phyloP scores from a whole-genome alignment of 1,140 invertebrate species.

The Leucophenga varia region DNA sequence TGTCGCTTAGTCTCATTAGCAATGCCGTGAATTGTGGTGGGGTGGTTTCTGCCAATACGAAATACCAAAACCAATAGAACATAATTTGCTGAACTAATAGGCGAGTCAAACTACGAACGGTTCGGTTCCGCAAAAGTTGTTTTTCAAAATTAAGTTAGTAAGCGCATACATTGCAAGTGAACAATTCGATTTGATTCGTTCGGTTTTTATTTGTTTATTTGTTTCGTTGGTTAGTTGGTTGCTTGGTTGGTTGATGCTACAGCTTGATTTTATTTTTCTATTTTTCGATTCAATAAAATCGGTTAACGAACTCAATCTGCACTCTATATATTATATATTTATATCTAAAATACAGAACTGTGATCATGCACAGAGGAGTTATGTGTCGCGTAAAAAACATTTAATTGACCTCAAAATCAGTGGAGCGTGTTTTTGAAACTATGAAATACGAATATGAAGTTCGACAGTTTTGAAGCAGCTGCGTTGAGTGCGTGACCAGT shows the following conservation, averaged over 20 bases:
- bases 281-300: constrained; percentile 8
- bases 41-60: constrained; percentile 6
- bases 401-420: constrained; percentile 48
- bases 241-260: neutral
- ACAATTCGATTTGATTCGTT: too few relatives aligned
- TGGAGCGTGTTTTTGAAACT: constrained; percentile 24
- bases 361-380: constrained; percentile 40
- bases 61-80: constrained; percentile 33
- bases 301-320: constrained; percentile 6
- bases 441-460: neutral
- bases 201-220: neutral
- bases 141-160: too few relatives aligned
- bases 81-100: constrained; percentile 25
- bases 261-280: neutral
- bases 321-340: neutral
- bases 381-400: constrained; percentile 16
- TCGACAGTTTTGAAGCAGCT: constrained; percentile 4
- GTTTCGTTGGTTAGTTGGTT: too few relatives aligned
- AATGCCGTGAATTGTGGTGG: constrained; percentile 22
- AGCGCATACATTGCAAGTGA: too few relatives aligned
- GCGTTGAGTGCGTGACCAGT: constrained; percentile 1
- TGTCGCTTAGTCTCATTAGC: constrained; percentile 21
- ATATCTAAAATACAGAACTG: constrained; percentile 13
- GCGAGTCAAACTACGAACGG: neutral
- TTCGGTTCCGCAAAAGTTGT: constrained; percentile 30